Conservation (phyloP, 2,888 invertebrate species). For the Clivina fossor region DNA sequence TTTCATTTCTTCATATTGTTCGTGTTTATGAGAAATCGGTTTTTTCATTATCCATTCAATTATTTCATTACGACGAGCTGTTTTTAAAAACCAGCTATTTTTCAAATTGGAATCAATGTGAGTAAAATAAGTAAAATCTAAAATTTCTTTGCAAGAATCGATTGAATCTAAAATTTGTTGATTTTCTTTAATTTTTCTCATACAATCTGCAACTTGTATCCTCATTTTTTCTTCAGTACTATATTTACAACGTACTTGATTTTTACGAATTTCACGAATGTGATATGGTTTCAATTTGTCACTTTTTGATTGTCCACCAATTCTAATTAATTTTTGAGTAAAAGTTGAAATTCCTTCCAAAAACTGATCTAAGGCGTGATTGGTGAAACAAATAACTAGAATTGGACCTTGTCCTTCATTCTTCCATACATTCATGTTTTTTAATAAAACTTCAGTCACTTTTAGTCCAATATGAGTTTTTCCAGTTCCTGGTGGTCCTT, state of each 20-base stretch:
- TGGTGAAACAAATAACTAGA: conserved; percentile 79
- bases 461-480: conserved; percentile 75
- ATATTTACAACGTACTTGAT: too few relatives aligned
- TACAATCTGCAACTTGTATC: conserved; percentile 22
- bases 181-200: conserved; percentile 46
- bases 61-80: conserved; percentile 37
- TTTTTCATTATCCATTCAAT: conserved; percentile 38
- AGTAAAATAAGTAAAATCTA: conserved; percentile 41
- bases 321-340: conserved; percentile 64
- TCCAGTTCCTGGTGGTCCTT: conserved; percentile 82
- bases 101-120: conserved; percentile 42
- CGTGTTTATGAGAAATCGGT: neutral
- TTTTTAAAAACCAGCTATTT: conserved; percentile 51
- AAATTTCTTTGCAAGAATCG: conserved; percentile 42
- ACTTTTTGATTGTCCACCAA: conserved; percentile 71
- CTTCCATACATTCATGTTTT: conserved; percentile 54
- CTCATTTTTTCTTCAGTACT: neutral
- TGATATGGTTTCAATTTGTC: conserved; percentile 57
- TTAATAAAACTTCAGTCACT: conserved; percentile 65
- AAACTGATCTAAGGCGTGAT: conserved; percentile 87
- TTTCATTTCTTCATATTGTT: neutral
- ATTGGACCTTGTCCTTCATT: conserved; percentile 63
- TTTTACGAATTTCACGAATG: too few relatives aligned
- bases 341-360: conserved; percentile 66
- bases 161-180: neutral